These are phyloP conservation scores for Fragum sueziense DNA, from an alignment of 2,888 invertebrate species.

Conservation along the genomic window DNA sequence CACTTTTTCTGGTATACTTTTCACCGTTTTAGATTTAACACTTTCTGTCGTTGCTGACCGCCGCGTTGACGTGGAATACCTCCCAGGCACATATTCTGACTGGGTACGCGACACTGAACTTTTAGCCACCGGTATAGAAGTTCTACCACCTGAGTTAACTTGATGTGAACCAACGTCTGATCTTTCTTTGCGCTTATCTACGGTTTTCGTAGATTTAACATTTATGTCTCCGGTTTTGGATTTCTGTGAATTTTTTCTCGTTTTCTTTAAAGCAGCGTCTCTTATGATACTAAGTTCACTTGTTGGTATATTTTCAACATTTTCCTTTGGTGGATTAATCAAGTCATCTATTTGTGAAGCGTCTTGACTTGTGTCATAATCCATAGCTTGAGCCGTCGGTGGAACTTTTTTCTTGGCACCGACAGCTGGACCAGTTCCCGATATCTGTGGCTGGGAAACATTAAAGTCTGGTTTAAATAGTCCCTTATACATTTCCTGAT, in stretches of 20 bases:
- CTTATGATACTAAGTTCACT: constrained; percentile 61
- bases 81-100: constrained; percentile 66
- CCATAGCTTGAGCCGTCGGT: constrained; percentile 70
- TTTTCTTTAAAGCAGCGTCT: constrained; percentile 60
- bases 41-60: constrained; percentile 57
- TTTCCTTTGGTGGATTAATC: constrained; percentile 47
- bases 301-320: constrained; percentile 54
- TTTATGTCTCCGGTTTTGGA: constrained; percentile 51
- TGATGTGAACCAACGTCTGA: constrained; percentile 26
- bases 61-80: constrained; percentile 58
- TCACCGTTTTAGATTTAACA: constrained; percentile 54
- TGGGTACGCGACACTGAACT: constrained; percentile 64
- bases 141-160: constrained; percentile 58
- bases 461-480: constrained; percentile 67
- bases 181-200: constrained; percentile 51
- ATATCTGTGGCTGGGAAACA: constrained; percentile 68
- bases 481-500: constrained; percentile 67
- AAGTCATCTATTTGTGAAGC: constrained; percentile 65
- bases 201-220: constrained; percentile 43
- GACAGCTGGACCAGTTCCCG: constrained; percentile 68
- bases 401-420: constrained; percentile 69
- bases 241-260: constrained; percentile 44
- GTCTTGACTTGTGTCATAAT: constrained; percentile 74
- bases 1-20: constrained; percentile 55
- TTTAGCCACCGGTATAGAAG: constrained; percentile 65